A percentile compares a stretch with the other conserved stretches of the same genome.
Conservation (phyloP, 1,140 invertebrate species). For the Drosophila trapezifrons region DNA sequence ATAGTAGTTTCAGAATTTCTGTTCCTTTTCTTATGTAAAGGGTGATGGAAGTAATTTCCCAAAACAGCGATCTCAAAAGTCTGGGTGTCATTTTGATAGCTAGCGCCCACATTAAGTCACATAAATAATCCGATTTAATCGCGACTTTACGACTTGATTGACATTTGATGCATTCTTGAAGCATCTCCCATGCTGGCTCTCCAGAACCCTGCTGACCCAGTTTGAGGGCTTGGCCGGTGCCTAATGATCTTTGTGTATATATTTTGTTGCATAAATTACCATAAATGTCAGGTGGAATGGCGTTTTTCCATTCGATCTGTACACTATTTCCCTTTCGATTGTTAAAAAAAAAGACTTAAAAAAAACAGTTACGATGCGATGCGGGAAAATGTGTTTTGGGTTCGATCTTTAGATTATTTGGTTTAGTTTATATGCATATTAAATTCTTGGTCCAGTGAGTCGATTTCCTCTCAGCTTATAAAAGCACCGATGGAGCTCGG, state of each 20-base stretch:
- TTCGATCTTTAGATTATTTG: conserved; percentile 39
- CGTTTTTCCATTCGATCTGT: conserved; percentile 29
- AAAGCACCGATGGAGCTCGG: conserved; percentile 11
- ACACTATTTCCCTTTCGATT: conserved; percentile 37
- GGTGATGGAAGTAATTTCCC: conserved; percentile 7
- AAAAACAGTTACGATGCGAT: conserved; percentile 57
- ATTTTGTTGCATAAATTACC: conserved; percentile 47
- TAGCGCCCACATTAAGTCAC: conserved; percentile 12
- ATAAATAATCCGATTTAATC: conserved; percentile 35
- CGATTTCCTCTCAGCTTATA: conserved; percentile 38
- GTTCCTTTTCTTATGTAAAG: not conserved
- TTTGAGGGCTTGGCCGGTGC: conserved; percentile 4
- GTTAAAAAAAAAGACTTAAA: conserved; percentile 19
- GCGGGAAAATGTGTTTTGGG: conserved; percentile 34
- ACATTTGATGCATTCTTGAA: conserved; percentile 49
- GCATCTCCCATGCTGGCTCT: conserved; percentile 1
- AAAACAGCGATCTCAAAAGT: conserved; percentile 7
- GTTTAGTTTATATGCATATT: conserved; percentile 31
- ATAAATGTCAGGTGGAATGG: conserved; percentile 40
- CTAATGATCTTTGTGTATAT: conserved; percentile 18
- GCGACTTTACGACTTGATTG: conserved; percentile 59
- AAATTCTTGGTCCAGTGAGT: conserved; percentile 8
- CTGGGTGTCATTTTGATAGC: conserved; percentile 20
- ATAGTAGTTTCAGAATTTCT: not conserved
- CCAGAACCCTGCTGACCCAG: conserved; percentile 44